These are phyloP conservation scores for Mus spicilegus DNA, from an alignment of 2,113 vertebrate genomes.

Conservation along the genomic window DNA sequence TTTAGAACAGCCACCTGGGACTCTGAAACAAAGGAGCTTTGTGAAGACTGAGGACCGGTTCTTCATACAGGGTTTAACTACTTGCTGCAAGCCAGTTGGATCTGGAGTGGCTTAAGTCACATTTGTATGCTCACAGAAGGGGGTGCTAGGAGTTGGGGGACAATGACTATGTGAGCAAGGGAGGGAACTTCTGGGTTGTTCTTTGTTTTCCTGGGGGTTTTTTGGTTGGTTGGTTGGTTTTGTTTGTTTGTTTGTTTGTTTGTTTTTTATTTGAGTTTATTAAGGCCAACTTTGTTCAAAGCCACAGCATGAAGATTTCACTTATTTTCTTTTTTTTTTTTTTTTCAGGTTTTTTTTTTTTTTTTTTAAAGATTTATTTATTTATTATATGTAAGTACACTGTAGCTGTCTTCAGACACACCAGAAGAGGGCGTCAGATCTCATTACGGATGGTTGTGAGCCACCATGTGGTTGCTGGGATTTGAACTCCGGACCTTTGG, in stretches of 20 bases:
- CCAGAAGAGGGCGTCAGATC: no score
- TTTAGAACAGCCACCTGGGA: no score
- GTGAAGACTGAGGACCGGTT: not conserved
- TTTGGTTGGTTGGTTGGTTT: not conserved
- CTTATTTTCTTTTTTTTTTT: no score
- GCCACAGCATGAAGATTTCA: not conserved
- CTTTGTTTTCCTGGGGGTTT: not conserved
- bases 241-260: not conserved
- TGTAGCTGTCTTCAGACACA: no score
- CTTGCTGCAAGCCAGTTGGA: not conserved
- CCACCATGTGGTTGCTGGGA: no score
- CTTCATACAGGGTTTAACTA: not conserved
- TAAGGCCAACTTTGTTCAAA: slow-evolving; percentile 23
- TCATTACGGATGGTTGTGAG: no score
- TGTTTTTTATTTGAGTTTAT: not conserved
- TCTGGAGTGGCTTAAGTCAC: fast-evolving
- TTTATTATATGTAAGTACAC: no score
- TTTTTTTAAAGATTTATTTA: no score
- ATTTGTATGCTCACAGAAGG: not conserved
- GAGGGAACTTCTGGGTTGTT: not conserved
- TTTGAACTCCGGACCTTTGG: no score
- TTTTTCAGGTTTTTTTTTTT: no score
- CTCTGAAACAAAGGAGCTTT: not conserved
- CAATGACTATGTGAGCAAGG: not conserved
- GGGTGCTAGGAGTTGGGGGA: not conserved